A percentile compares a stretch with the other conserved stretches of the same genome.
phyloP scores from a whole-genome alignment of 2,888 invertebrate genomes.

The Boloria selene region DNA sequence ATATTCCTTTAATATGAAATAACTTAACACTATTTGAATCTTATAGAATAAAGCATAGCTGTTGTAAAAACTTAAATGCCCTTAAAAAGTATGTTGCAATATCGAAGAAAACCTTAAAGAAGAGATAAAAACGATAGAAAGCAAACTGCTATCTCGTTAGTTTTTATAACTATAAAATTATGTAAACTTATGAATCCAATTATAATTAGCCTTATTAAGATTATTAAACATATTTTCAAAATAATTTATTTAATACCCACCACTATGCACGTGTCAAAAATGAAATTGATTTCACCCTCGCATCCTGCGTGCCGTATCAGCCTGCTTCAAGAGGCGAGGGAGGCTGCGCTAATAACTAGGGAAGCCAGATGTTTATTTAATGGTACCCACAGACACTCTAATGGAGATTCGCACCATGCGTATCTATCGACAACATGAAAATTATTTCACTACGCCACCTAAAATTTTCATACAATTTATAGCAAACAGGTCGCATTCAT shows the following conservation, averaged over 20 bases:
- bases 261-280: constrained; percentile 79
- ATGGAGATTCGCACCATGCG: constrained; percentile 63
- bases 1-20: too few relatives aligned
- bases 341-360: constrained; percentile 77
- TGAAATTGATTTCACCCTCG: constrained; percentile 78
- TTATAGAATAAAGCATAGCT: too few relatives aligned
- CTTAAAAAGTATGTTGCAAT: too few relatives aligned
- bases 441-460: constrained; percentile 45
- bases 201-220: not conserved
- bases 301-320: constrained; percentile 80
- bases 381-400: constrained; percentile 76
- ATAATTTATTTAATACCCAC: constrained; percentile 59
- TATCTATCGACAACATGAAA: constrained; percentile 46
- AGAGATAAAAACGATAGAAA: too few relatives aligned
- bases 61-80: too few relatives aligned
- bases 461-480: constrained; percentile 19
- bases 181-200: too few relatives aligned
- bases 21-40: too few relatives aligned
- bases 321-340: constrained; percentile 73
- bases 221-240: not conserved
- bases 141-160: too few relatives aligned
- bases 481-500: constrained; percentile 8
- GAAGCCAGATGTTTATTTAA: constrained; percentile 80
- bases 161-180: too few relatives aligned
- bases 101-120: too few relatives aligned